phyloP scores from a whole-genome alignment of 1,140 invertebrate genomes.

The Hydropsyche tenuis region DNA sequence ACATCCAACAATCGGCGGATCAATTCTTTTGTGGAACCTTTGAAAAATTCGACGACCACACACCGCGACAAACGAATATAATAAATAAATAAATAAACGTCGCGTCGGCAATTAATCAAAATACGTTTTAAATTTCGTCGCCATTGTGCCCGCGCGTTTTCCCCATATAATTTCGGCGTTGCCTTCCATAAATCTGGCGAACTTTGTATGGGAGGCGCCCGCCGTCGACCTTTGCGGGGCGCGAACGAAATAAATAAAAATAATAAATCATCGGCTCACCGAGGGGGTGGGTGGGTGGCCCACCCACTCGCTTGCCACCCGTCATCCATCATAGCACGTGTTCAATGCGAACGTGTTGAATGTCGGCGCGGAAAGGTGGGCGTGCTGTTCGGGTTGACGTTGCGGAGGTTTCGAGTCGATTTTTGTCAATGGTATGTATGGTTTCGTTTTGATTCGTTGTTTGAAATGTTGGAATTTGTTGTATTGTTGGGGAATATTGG shows the following conservation, averaged over 20 bases:
- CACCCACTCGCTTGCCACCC: neutral
- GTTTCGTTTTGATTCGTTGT: too few relatives aligned
- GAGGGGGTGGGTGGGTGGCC: neutral
- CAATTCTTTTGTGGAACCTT: too few relatives aligned
- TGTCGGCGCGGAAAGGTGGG: too few relatives aligned
- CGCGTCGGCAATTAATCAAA: slow-evolving; percentile 30
- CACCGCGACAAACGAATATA: neutral
- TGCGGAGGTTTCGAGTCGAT: too few relatives aligned
- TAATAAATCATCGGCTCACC: slow-evolving; percentile 33
- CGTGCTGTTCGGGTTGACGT: neutral
- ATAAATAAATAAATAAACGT: slow-evolving; percentile 25
- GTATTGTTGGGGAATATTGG: too few relatives aligned
- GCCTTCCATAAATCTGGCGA: slow-evolving; percentile 37
- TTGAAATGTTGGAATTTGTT: too few relatives aligned
- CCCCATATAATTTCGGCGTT: slow-evolving; percentile 31
- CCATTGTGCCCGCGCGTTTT: slow-evolving; percentile 32
- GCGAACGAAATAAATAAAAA: slow-evolving; percentile 35
- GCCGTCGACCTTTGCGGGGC: slow-evolving; percentile 19
- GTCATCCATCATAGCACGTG: slow-evolving; percentile 13
- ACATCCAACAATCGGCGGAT: too few relatives aligned
- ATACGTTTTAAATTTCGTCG: slow-evolving; percentile 34
- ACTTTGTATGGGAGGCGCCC: slow-evolving; percentile 29
- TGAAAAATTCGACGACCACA: too few relatives aligned
- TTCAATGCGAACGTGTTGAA: slow-evolving; percentile 21
- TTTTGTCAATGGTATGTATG: too few relatives aligned